phyloP scores from a whole-genome alignment of 2,888 invertebrate species.

The Periphyllus acericola region DNA sequence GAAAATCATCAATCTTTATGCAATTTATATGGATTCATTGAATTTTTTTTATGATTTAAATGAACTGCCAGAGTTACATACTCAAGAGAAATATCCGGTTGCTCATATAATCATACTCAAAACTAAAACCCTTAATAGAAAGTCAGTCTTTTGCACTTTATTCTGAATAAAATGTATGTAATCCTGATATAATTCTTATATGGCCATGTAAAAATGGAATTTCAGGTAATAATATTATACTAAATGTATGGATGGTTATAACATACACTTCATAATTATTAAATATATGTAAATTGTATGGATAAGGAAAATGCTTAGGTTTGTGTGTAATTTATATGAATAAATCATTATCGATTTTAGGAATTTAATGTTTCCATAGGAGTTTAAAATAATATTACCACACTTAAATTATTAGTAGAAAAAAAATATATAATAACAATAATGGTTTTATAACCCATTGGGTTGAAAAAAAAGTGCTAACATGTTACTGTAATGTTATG shows the following conservation, averaged over 20 bases:
- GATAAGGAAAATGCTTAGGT: slow-evolving; percentile 15
- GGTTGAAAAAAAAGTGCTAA: slow-evolving; percentile 32
- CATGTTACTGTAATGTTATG: slow-evolving; percentile 22
- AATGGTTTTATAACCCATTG: slow-evolving; percentile 33
- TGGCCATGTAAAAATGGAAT: neutral
- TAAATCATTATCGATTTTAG: slow-evolving; percentile 25
- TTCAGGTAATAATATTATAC: neutral
- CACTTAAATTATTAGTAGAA: slow-evolving; percentile 35
- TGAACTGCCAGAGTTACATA: neutral
- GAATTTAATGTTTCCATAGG: slow-evolving; percentile 46
- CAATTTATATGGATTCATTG: neutral
- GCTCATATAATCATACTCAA: slow-evolving; percentile 7
- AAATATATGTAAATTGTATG: slow-evolving; percentile 3
- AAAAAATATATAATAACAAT: slow-evolving; percentile 32
- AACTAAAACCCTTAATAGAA: slow-evolving; percentile 39
- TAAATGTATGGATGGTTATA: slow-evolving; percentile 21
- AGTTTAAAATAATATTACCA: slow-evolving; percentile 34
- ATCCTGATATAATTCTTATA: neutral
- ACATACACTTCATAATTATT: neutral
- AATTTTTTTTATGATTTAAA: too few relatives aligned
- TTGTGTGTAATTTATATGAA: slow-evolving; percentile 4
- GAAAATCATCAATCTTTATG: neutral
- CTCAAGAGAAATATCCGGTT: neutral
- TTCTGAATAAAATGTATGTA: slow-evolving; percentile 10
- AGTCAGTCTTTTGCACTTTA: slow-evolving; percentile 49